Conservation (phyloP, 2,888 invertebrate genomes). For the Pherbina coryleti region DNA sequence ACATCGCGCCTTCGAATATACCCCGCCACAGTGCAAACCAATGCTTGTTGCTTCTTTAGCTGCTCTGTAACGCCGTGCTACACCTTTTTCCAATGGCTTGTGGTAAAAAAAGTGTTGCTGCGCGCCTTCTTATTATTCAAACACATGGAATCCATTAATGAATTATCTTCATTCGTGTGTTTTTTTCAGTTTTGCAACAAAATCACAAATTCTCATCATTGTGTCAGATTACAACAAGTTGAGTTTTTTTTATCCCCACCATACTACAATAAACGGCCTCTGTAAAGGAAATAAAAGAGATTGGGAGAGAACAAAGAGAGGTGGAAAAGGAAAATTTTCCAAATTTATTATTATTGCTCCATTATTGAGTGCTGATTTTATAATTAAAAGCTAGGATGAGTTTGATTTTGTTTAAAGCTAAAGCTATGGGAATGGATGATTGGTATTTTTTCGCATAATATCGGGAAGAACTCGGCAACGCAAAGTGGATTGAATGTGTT, state of each 20-base stretch:
- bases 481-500: conserved; percentile 2
- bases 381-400: conserved; percentile 26
- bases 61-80: conserved; percentile 40
- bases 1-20: conserved; percentile 8
- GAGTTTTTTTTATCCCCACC: conserved; percentile 70
- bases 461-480: not conserved
- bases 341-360: conserved; percentile 31
- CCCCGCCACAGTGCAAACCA: conserved; percentile 16
- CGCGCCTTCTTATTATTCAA: conserved; percentile 14
- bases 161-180: conserved; percentile 33
- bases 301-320: conserved; percentile 69
- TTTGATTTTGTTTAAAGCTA: conserved; percentile 35
- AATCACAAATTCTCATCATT: conserved; percentile 50
- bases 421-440: conserved; percentile 22
- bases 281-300: conserved; percentile 72
- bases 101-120: conserved; percentile 54
- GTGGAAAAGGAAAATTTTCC: conserved; percentile 54
- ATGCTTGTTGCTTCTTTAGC: not conserved
- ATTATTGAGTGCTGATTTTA: conserved; percentile 14
- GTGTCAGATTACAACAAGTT: conserved; percentile 44
- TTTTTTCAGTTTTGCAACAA: conserved; percentile 45
- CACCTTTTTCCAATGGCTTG: conserved; percentile 53
- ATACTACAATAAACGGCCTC: conserved; percentile 83
- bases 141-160: conserved; percentile 46
- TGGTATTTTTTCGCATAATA: not conserved